Base-by-base conservation (phyloP, 2,888 invertebrate genomes). In the Leptopilina myrica region DNA sequence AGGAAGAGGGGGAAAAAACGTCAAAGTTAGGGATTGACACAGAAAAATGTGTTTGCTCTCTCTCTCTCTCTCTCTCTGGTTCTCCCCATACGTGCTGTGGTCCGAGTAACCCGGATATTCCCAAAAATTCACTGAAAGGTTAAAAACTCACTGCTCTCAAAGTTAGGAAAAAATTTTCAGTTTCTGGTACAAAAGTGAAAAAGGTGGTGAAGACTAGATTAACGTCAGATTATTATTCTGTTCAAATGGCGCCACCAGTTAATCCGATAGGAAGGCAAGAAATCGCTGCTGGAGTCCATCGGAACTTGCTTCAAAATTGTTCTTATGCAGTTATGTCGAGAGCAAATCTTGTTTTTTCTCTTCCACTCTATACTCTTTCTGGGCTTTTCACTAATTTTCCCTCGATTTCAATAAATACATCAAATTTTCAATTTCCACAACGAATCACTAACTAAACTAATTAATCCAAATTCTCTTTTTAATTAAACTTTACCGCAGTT, bases 211-310 rank as follows among this genome's bases (percentile, higher is more conserved):
- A 69, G 79, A 80, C 76, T 77, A 82, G 81, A 83, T 84, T 81
- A 81, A 69, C 78, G 67, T 53, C 78, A 82, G 84, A 85, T 87
- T 85, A 85, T 76, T 76, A 80, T 79, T 81, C 67, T 82, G 40
- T 76, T 46, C 76, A 79, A 87, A 87, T 87, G 85, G 85, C 85
- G 86, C 87, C 87, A 88, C 87, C 86, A 86, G 87, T 80, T 86
- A 84, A 87, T 85, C 86, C 81, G 77, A 73, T 78, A 73, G 81
- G 80, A 80, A 43, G 65, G 73, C 40, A 73, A 73, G 33, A 73
- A 73, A 73, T 65, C 67, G 59, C 65, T 43, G 77, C 20, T 77
- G 73, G 73, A 56, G 56, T 33, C 56, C 33, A 73, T 56, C 49
- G 46, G 12, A 67, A 49, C 14, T 53, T 53, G 14, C 43, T 53